phyloP scores from a whole-genome alignment of 2,888 invertebrate species.

The Dyspetes luteomarginatus region DNA sequence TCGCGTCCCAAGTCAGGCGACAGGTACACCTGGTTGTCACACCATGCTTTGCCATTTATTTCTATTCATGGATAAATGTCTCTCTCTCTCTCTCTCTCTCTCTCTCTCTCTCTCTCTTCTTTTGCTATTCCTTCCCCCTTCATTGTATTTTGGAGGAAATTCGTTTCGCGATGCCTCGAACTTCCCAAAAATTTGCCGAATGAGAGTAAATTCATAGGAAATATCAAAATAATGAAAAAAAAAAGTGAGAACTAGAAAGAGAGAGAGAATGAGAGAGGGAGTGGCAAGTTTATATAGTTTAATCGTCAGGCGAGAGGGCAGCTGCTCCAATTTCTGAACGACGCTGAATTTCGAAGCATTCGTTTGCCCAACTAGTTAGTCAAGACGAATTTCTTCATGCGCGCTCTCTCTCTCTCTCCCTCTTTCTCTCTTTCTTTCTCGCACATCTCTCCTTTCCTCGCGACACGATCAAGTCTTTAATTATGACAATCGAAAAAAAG shows the following conservation, averaged over 20 bases:
- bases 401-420: constrained; percentile 20
- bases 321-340: constrained; percentile 65
- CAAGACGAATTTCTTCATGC: constrained; percentile 52
- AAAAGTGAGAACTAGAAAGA: constrained; percentile 8
- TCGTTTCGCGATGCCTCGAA: constrained; percentile 62
- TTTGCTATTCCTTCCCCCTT: too few species aligned
- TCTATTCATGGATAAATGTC: constrained; percentile 63
- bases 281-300: neutral
- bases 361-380: constrained; percentile 64
- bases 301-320: constrained; percentile 55
- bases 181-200: constrained; percentile 59
- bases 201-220: constrained; percentile 33
- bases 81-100: neutral
- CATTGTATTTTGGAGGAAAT: too few species aligned
- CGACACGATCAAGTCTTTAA: constrained; percentile 24
- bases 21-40: constrained; percentile 61
- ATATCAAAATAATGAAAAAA: too few species aligned
- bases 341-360: constrained; percentile 67
- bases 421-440: neutral
- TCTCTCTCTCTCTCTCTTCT: neutral
- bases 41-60: constrained; percentile 71
- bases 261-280: neutral
- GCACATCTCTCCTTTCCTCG: neutral
- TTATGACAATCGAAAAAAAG: constrained; percentile 24
- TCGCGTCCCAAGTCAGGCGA: constrained; percentile 17